Evolutionary conservation across 2,797 vertebrate genomes (phyloP).

Genomic region (Anguilla obscura): DNA sequence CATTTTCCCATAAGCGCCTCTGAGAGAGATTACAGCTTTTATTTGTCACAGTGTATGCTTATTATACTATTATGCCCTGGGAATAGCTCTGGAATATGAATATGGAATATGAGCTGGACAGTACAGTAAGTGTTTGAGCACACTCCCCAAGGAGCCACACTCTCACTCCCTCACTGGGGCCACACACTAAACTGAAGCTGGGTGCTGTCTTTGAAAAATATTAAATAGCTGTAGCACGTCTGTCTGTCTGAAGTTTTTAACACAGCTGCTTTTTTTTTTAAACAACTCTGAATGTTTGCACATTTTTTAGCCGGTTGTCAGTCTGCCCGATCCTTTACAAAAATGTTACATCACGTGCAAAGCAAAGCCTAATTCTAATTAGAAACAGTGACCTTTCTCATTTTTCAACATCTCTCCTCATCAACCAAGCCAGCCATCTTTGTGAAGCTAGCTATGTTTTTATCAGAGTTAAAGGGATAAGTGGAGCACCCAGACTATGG

Average conservation of each 20-base stretch:
- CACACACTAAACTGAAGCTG: constrained; percentile 16
- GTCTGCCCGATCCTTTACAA: constrained; percentile 29
- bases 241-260: neutral
- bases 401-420: constrained; percentile 41
- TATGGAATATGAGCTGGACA: constrained; percentile 52
- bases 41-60: constrained; percentile 35
- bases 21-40: neutral
- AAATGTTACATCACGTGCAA: constrained; percentile 24
- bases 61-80: constrained; percentile 60
- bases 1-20: neutral
- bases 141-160: constrained; percentile 40
- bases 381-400: constrained; percentile 45
- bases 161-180: constrained; percentile 67
- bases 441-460: constrained; percentile 4
- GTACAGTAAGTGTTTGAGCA: constrained; percentile 48
- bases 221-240: constrained; percentile 42
- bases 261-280: neutral
- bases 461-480: constrained; percentile 35
- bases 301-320: constrained; percentile 12
- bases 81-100: constrained; percentile 56
- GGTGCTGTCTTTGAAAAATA: constrained; percentile 1
- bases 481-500: neutral
- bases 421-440: constrained; percentile 38
- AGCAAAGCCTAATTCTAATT: constrained; percentile 44
- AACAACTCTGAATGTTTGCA: constrained; percentile 1